Conservation (phyloP, 35 echinoderm and acorn worm species). For the Apostichopus japonicus region DNA sequence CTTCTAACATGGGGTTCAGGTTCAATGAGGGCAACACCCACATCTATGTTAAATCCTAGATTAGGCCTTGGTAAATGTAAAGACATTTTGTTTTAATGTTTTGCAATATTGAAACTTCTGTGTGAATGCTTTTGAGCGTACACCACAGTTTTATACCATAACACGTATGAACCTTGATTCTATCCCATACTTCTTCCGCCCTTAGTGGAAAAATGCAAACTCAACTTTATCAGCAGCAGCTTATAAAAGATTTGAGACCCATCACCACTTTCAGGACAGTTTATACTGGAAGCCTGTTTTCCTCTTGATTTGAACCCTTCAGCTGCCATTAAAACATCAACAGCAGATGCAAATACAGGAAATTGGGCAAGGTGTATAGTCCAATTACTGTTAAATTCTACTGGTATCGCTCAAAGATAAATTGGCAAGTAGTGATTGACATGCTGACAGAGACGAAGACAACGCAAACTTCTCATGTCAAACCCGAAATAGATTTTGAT, state of each 20-base stretch:
- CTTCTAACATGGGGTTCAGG: no score
- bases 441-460: neutral
- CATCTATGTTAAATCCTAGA: no score
- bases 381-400: slow-evolving; percentile 17
- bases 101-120: no score
- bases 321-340: slow-evolving; percentile 15
- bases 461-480: neutral
- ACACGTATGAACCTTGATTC: no score
- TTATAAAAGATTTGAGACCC: neutral
- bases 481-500: slow-evolving; percentile 3
- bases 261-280: neutral
- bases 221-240: neutral
- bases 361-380: slow-evolving; percentile 43
- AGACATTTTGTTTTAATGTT: no score
- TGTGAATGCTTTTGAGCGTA: no score
- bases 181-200: no score
- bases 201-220: no score
- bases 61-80: no score
- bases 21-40: no score
- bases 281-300: neutral
- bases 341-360: slow-evolving; percentile 9
- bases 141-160: no score
- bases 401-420: neutral
- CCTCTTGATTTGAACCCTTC: slow-evolving; percentile 2
- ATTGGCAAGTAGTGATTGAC: slow-evolving; percentile 1